A percentile compares a stretch with the other conserved stretches of the same genome.
Conservation (phyloP, 2,113 vertebrate genomes). For the Scartelaos histophorus region DNA sequence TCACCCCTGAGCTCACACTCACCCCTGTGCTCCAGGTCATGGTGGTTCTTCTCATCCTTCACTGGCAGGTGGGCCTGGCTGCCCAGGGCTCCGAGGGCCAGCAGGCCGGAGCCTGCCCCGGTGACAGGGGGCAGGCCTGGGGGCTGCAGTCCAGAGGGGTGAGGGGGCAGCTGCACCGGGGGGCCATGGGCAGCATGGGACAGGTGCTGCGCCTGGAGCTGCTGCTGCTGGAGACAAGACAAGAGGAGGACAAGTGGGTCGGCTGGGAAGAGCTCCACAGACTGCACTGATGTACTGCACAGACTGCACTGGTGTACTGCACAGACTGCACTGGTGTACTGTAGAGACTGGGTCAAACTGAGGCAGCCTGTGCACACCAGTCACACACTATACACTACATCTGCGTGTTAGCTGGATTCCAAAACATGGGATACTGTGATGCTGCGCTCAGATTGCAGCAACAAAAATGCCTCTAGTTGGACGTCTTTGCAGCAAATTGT, state of each 20-base stretch:
- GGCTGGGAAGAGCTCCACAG: slow-evolving; percentile 65
- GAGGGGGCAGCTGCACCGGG: slow-evolving; percentile 90
- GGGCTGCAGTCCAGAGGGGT: slow-evolving; percentile 90
- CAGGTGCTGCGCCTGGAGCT: slow-evolving; percentile 96
- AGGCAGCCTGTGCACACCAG: too few species aligned
- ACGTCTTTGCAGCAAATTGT: too few species aligned
- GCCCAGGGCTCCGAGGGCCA: slow-evolving; percentile 89
- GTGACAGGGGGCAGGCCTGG: slow-evolving; percentile 87
- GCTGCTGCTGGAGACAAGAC: slow-evolving; percentile 90
- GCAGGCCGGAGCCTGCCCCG: slow-evolving; percentile 86
- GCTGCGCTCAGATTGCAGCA: too few species aligned
- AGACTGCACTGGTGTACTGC: background rate
- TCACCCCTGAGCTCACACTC: slow-evolving; percentile 45
- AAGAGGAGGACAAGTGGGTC: slow-evolving; percentile 74
- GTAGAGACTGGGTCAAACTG: too few species aligned
- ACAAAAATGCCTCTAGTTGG: too few species aligned
- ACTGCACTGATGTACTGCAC: slow-evolving; percentile 30
- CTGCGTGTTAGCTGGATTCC: too few species aligned
- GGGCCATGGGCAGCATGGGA: slow-evolving; percentile 93
- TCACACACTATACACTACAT: too few species aligned
- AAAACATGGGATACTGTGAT: too few species aligned
- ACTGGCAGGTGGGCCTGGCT: slow-evolving; percentile 92
- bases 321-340: background rate
- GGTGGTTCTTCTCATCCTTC: slow-evolving; percentile 97
- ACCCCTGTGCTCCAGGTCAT: slow-evolving; percentile 97